These are phyloP conservation scores for Cydia pomonella DNA, from an alignment of 1,140 invertebrate genomes.

Conservation along the genomic window DNA sequence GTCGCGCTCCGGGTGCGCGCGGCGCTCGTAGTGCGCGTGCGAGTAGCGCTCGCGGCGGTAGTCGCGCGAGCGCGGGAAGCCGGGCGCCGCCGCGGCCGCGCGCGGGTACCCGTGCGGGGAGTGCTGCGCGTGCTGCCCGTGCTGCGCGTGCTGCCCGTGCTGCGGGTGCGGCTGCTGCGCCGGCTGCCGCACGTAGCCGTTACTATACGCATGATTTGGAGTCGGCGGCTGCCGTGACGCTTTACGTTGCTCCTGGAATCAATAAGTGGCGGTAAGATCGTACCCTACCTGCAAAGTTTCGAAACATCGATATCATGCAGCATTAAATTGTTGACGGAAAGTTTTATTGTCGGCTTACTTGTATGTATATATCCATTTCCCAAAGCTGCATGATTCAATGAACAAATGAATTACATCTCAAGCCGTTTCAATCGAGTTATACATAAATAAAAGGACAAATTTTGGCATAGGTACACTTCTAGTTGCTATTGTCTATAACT, in stretches of 20 bases:
- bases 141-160: constrained; percentile 40
- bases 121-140: constrained; percentile 40
- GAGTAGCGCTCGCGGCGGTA: constrained; percentile 55
- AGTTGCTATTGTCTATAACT: too few relatives aligned
- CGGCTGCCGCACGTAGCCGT: constrained; percentile 64
- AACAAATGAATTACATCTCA: too few relatives aligned
- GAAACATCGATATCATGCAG: too few relatives aligned
- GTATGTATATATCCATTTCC: too few relatives aligned
- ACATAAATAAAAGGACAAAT: too few relatives aligned
- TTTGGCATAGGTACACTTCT: too few relatives aligned
- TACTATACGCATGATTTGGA: constrained; percentile 57
- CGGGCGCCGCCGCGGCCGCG: constrained; percentile 55
- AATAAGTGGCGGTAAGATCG: neutral
- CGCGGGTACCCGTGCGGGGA: constrained; percentile 22
- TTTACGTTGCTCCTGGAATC: constrained; percentile 71
- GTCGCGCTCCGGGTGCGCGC: constrained; percentile 40
- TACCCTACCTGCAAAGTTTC: too few relatives aligned
- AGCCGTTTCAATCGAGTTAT: too few relatives aligned
- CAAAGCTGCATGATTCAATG: too few relatives aligned
- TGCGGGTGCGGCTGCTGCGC: neutral
- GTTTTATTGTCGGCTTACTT: too few relatives aligned
- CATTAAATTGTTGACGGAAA: too few relatives aligned
- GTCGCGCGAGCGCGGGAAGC: constrained; percentile 43
- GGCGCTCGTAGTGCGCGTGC: constrained; percentile 43
- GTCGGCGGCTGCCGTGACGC: constrained; percentile 59